Evolutionary conservation across 2,888 invertebrate species (phyloP), one percentile per base, ranked within the genome.

Genomic region (Macrophya alboannulata): DNA sequence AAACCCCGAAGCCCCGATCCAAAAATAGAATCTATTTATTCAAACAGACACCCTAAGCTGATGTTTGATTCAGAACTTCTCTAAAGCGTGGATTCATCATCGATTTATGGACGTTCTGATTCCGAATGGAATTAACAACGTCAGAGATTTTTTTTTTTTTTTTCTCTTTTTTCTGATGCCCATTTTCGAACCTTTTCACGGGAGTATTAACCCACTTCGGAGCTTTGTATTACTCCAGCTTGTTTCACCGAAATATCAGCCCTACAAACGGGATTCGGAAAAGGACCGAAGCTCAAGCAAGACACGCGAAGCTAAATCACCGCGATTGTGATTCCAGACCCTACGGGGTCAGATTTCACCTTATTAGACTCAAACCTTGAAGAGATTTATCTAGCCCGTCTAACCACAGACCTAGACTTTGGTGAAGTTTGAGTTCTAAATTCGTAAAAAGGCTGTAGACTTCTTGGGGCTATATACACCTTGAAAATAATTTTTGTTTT

Each of bases 301-400:
- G 21, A 40, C 62, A 81, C 43, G 43, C 40, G 37, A 43, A 81
- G 62, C 51, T 77, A 51, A 31, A 51, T 48, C 76, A 59, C n/a
- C n/a, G n/a, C 43, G 62, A 81, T 81, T 81, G 31, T 62, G 62
- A 37, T 62, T 62, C 40, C 43, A 43, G 40, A 40, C 62, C 59
- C 43, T 40, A 40, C 59, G 59, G 79, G 71, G 40, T 81, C 79
- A 59, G 43, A 62, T 81, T 81, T 81, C 79, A 81, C 51, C 79
- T 81, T 81, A 81, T 81, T 81, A 81, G 62, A 81, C 62, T 37
- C 79, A n/a, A 31, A 37, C 62, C 51, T 59, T 62, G 0, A 6
- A 59, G 62, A 62, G 79, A 81, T 81, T 81, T 81, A 81, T 81
- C 79, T 43, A 62, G 79, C 51, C 9, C 12, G 79, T 40, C 51